Conservation (phyloP, 1,140 invertebrate species). For the Atta colombica region DNA sequence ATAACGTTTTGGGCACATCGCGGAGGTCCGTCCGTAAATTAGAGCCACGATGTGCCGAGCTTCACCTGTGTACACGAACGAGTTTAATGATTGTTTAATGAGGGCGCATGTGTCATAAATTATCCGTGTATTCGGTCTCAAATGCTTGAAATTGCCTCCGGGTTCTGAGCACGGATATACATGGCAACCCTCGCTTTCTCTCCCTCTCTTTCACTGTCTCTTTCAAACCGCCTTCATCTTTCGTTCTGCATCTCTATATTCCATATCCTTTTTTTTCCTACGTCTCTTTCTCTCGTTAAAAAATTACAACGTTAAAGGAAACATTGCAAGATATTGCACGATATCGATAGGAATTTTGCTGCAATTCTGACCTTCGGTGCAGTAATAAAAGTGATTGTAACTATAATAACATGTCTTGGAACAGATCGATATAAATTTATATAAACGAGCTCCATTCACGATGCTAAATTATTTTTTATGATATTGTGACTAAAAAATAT, state of each 20-base stretch:
- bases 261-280: slow-evolving; percentile 19
- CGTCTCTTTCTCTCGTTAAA: background rate
- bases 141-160: slow-evolving; percentile 86
- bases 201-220: slow-evolving; percentile 18
- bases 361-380: slow-evolving; percentile 11
- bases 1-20: slow-evolving; percentile 85
- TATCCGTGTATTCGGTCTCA: slow-evolving; percentile 86
- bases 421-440: background rate
- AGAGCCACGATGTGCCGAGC: slow-evolving; percentile 82
- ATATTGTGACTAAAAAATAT: background rate
- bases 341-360: slow-evolving; percentile 16
- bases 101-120: slow-evolving; percentile 86
- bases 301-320: slow-evolving; percentile 69
- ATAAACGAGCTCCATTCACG: background rate
- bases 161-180: slow-evolving; percentile 73
- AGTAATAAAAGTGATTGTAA: slow-evolving; percentile 33
- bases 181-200: slow-evolving; percentile 62
- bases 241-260: slow-evolving; percentile 39
- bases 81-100: slow-evolving; percentile 88
- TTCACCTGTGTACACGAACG: slow-evolving; percentile 86
- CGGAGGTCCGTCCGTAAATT: slow-evolving; percentile 86
- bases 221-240: slow-evolving; percentile 34
- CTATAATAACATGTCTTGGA: background rate
- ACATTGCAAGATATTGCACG: background rate
- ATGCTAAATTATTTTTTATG: background rate